Conservation (phyloP, 2,888 invertebrate species). For the Disparrhopalites patrizii region DNA sequence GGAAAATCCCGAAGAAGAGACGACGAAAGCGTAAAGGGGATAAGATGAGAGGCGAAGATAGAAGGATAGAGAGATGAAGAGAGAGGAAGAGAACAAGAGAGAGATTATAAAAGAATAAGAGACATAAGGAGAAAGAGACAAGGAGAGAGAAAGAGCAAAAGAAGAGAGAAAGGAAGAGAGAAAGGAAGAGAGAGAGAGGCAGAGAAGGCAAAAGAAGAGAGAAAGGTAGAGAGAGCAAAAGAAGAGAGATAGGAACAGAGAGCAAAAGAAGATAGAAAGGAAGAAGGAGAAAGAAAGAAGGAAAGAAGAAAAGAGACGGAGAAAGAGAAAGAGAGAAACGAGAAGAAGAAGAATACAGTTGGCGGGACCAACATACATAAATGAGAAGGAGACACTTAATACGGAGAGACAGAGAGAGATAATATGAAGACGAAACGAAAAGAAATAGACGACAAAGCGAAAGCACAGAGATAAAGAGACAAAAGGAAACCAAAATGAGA, state of each 20-base stretch:
- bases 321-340: neutral
- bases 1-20: no score
- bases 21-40: neutral
- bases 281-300: neutral
- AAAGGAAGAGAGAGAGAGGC: neutral
- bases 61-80: neutral
- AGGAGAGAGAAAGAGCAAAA: neutral
- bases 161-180: neutral
- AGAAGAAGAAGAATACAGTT: no score
- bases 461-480: no score
- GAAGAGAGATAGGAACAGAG: neutral
- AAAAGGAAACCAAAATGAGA: no score
- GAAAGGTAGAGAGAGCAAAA: neutral
- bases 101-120: neutral
- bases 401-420: no score
- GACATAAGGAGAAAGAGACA: neutral
- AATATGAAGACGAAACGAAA: no score
- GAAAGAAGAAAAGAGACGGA: neutral
- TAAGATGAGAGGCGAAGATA: neutral
- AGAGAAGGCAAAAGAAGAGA: neutral
- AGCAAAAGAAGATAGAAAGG: neutral
- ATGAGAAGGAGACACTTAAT: no score
- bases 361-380: no score
- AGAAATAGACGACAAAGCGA: no score
- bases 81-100: neutral